Base-by-base conservation (phyloP, 1,140 invertebrate genomes). In the Drosophila ficusphila region DNA sequence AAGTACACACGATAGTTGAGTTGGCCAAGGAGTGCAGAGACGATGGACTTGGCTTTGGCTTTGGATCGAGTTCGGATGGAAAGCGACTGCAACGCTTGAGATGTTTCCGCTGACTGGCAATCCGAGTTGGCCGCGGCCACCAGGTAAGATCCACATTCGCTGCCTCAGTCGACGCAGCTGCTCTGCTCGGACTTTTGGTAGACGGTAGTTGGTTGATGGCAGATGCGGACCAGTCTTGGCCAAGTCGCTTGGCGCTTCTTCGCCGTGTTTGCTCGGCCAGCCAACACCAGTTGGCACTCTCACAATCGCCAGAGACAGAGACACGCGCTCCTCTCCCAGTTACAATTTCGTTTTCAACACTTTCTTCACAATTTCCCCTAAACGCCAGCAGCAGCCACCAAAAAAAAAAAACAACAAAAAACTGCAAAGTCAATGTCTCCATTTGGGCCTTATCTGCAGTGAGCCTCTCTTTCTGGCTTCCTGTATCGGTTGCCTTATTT, bases 281-380 rank as follows among this genome's bases (percentile, higher is more conserved):
- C 38, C 34, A 44, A n/a, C 23, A 12, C 34, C 5, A 47, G 52
- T 31, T 56, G 44, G 57, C 69, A 57, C 75, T 85, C 79, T 52
- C 75, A 38, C 53, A 41, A 36, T 31, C 23, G n/a, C n/a, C n/a
- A 33, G 14, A 39, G 23, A 21, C 42, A 16, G 53, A 41, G 52
- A 67, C 53, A 71, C 68, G 34, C 68, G 33, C 69, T 52, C 77
- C 69, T 52, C 77, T 88, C 82, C 78, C 82, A 86, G 82, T 82
- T 77, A 88, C 82, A 88, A 82, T 86, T 88, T 86, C 82, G 82
- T 86, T 86, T 86, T 86, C 82, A 86, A 86, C 82, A 86, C 82
- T 86, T 86, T 86, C 82, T 86, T 86, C 82, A 86, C 82, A 86
- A 88, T 88, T 86, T 88, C 82, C 82, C 82, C 82, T 67, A 74